Evolutionary conservation across 2,113 vertebrate species (phyloP).

Genomic region (Cryptoleucopteryx plumbea): DNA sequence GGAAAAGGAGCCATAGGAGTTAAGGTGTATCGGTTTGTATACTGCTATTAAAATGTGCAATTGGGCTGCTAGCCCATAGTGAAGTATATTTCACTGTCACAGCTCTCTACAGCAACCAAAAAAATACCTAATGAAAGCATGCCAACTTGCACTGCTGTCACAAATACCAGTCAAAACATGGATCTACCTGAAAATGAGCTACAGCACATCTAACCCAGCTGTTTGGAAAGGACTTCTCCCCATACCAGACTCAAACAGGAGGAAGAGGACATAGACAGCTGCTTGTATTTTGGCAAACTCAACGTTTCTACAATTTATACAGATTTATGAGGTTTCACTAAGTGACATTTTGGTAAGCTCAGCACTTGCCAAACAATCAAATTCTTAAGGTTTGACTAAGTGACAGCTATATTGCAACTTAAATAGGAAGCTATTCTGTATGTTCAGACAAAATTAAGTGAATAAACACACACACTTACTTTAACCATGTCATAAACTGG

Average conservation of each 20-base stretch:
- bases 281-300: neutral
- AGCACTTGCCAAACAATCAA: neutral
- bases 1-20: neutral
- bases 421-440: neutral
- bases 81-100: neutral
- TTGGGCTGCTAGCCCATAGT: neutral
- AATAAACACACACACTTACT: neutral
- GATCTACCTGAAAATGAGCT: neutral
- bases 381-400: neutral
- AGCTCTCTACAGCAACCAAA: neutral
- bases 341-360: neutral
- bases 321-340: neutral
- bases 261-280: neutral
- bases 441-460: neutral
- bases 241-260: neutral
- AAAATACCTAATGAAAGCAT: neutral
- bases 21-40: neutral
- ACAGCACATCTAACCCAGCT: neutral
- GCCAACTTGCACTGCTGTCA: neutral
- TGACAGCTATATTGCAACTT: neutral
- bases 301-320: neutral
- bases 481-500: neutral
- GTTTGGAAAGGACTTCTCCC: neutral
- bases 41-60: neutral
- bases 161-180: neutral